Evolutionary conservation across 2,888 invertebrate genomes (phyloP), one percentile per base, ranked within the genome.

Genomic region (Melikaiella ostensackeni): DNA sequence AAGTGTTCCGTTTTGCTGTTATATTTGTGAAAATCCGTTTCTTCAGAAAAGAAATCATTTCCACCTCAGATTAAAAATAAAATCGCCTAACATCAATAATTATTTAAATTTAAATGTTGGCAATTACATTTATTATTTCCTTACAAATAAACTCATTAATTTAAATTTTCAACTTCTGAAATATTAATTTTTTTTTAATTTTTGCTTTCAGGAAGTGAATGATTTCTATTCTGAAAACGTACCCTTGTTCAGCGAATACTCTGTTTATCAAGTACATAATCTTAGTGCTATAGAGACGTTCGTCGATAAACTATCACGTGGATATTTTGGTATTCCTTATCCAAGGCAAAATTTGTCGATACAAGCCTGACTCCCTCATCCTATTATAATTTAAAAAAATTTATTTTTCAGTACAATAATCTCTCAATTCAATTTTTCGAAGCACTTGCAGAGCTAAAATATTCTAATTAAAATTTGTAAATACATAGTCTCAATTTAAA

Each of bases 11-110:
- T 70, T 70, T 50, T 33, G n/a, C 70, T 70, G n/a, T 50, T 50
- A 70, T 30, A 70, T 50, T 70, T 70, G 50, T 50, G 30, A 70
- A 46, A 9, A 70, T 50, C 30, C 66, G 8, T 66, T 66, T 66
- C 66, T 27, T 38, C 24, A 66, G 27, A 66, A 46, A 24, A 66
- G 9, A 46, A 46, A 9, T 50, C 50, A 50, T 50, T 50, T 21
- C 9, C n/a, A 21, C 21, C 3, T 50, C n/a, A 21, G n/a, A 50
- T 21, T 9, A n/a, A 2, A 50, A 50, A 50, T n/a, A n/a, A n/a
- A 50, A 21, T 50, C 24, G 16, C 3, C 4, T 1, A 27, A 4
- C 13, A 27, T 16, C 57, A 59, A 59, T 27, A 27, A 27, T 13
- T 59, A 27, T 59, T 24, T 59, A 27, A 27, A 59, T 59, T 27